Conservation (phyloP, 1,140 invertebrate species). For the Atta texana region DNA sequence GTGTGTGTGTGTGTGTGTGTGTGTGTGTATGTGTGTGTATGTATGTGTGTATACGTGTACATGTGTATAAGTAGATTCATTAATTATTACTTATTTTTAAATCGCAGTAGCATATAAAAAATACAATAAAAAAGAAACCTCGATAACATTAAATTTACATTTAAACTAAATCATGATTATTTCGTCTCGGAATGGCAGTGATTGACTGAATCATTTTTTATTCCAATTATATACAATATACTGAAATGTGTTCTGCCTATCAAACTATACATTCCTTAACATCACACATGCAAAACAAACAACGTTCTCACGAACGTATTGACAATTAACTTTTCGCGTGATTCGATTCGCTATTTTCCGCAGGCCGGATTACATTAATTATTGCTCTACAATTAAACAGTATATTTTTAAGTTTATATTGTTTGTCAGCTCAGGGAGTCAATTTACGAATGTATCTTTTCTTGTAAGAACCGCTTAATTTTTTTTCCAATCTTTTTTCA, state of each 20-base stretch:
- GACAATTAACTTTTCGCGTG: background rate
- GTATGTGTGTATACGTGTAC: background rate
- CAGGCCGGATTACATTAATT: slow-evolving; percentile 36
- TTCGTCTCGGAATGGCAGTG: slow-evolving; percentile 39
- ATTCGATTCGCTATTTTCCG: slow-evolving; percentile 33
- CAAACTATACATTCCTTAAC: background rate
- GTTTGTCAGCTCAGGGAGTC: background rate
- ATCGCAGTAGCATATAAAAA: background rate
- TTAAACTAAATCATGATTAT: background rate
- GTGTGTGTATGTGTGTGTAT: background rate
- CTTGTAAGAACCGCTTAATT: background rate
- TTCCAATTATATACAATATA: slow-evolving; percentile 2
- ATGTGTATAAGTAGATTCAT: background rate
- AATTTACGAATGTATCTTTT: background rate
- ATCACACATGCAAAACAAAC: background rate
- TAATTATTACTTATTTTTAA: background rate
- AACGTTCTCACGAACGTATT: background rate
- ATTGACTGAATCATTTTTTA: slow-evolving; percentile 19
- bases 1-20: too few species aligned
- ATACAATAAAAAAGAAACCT: background rate
- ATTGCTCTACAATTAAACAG: slow-evolving; percentile 19
- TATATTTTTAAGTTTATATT: background rate
- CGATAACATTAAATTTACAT: background rate
- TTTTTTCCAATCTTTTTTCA: background rate
- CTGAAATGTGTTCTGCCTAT: background rate